A percentile compares a stretch with the other conserved stretches of the same genome.
phyloP scores from a whole-genome alignment of 2,888 invertebrate species.

The Ceriagrion tenellum region DNA sequence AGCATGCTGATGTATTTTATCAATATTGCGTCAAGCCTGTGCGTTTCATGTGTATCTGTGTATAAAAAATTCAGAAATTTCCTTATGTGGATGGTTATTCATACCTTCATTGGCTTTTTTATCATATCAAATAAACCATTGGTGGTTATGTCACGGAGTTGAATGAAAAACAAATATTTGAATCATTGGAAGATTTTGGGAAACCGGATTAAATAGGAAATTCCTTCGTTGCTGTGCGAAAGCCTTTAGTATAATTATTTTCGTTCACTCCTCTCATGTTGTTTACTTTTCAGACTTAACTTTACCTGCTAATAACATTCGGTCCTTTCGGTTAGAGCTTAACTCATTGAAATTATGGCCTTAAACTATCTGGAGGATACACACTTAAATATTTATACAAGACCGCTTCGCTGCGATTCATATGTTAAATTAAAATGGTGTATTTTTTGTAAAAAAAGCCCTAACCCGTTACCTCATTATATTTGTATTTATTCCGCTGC shows the following conservation, averaged over 20 bases:
- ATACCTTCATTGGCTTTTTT: no score
- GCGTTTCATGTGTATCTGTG: no score
- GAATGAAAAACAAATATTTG: no score
- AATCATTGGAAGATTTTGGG: not conserved
- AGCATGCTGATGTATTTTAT: no score
- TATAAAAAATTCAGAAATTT: no score
- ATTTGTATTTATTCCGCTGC: not conserved
- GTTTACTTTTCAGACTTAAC: not conserved
- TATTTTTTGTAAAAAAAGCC: not conserved
- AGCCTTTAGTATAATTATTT: not conserved
- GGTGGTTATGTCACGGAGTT: no score
- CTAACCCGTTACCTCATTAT: not conserved
- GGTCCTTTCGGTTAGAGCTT: not conserved
- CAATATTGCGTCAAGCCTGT: no score
- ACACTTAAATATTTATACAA: not conserved
- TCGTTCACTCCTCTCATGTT: not conserved
- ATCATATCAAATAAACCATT: no score
- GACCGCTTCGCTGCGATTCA: not conserved
- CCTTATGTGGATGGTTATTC: no score
- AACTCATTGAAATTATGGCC: constrained; percentile 9
- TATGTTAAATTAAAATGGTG: not conserved
- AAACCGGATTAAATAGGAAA: not conserved
- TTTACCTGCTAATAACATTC: not conserved
- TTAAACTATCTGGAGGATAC: not conserved
- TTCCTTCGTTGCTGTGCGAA: no score